phyloP scores from a whole-genome alignment of 2,888 invertebrate species.

The Dexiosoma caninum region DNA sequence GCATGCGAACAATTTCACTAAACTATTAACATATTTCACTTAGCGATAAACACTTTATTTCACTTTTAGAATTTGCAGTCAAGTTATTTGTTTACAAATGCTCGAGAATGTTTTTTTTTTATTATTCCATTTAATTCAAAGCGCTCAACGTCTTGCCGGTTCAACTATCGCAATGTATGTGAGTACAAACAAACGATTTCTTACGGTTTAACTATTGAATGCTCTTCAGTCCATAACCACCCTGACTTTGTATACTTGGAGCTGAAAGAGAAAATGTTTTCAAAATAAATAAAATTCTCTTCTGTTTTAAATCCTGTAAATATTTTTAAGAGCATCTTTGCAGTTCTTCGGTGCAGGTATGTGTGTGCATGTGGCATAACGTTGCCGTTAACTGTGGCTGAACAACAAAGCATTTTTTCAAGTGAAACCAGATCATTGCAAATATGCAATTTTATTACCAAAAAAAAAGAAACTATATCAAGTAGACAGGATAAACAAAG shows the following conservation, averaged over 20 bases:
- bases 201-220: slow-evolving; percentile 18
- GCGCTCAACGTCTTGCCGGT: slow-evolving; percentile 6
- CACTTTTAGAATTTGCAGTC: too few species aligned
- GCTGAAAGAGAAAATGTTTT: neutral
- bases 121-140: neutral
- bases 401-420: too few species aligned
- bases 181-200: neutral
- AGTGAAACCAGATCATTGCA: too few species aligned
- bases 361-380: too few species aligned
- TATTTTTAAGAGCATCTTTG: neutral
- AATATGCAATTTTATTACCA: too few species aligned
- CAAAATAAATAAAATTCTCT: slow-evolving; percentile 1
- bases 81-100: neutral
- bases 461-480: too few species aligned
- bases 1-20: neutral
- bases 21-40: neutral
- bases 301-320: neutral
- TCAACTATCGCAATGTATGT: slow-evolving; percentile 18
- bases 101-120: neutral
- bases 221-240: slow-evolving; percentile 1
- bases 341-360: neutral
- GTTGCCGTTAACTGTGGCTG: too few species aligned
- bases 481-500: too few species aligned
- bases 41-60: neutral
- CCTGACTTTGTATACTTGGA: neutral